These are phyloP conservation scores for Petrosia ficiformis DNA, from an alignment of 37 sponge, comb jelly and placozoan species.

Conservation along the genomic window DNA sequence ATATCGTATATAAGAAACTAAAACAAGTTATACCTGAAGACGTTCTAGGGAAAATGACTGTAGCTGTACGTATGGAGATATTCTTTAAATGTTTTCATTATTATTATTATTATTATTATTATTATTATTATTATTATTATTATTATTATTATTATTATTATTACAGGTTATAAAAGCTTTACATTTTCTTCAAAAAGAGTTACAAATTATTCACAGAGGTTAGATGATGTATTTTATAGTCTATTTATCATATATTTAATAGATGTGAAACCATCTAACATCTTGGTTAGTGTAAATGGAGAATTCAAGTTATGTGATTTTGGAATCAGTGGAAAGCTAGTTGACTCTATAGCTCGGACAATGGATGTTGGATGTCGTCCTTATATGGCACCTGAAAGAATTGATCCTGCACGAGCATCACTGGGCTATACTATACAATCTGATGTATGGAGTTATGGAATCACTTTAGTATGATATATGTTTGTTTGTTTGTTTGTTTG, in stretches of 20 bases:
- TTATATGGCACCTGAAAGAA: constrained; percentile 95
- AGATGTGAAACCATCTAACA: constrained; percentile 96
- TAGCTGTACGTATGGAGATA: constrained; percentile 47
- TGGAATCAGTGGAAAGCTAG: constrained; percentile 85
- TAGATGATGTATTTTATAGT: neutral
- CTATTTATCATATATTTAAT: neutral
- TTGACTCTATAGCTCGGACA: constrained; percentile 82
- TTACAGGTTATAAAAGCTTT: constrained; percentile 78
- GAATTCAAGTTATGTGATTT: constrained; percentile 97
- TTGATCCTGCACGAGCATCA: constrained; percentile 63
- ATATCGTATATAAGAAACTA: constrained; percentile 71
- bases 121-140: neutral
- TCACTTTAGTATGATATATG: constrained; percentile 67
- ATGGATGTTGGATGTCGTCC: constrained; percentile 83
- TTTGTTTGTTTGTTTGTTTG: constrained; percentile 27
- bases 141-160: neutral
- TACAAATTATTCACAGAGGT: constrained; percentile 87
- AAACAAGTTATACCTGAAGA: constrained; percentile 77
- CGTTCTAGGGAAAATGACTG: constrained; percentile 79
- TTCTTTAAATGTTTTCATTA: neutral
- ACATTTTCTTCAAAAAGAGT: constrained; percentile 64
- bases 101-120: neutral
- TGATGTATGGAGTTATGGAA: constrained; percentile 96
- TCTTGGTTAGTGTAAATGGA: constrained; percentile 77
- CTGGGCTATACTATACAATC: constrained; percentile 91